Evolutionary conservation across 2,888 invertebrate species (phyloP).

Genomic region (Gandaritis pyraliata): DNA sequence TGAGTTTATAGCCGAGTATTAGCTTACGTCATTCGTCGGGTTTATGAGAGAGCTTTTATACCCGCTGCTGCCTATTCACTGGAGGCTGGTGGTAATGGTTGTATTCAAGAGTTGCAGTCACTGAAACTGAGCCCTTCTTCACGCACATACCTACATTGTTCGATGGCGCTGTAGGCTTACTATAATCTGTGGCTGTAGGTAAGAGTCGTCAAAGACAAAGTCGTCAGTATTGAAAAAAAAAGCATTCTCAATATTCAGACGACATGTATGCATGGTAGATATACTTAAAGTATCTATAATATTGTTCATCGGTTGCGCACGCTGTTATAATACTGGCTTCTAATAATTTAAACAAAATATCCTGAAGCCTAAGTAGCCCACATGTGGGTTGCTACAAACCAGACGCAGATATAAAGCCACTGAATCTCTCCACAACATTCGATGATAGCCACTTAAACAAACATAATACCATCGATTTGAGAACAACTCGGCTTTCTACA

Average conservation of each 20-base stretch:
- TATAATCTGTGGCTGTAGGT: no score
- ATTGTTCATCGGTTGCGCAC: no score
- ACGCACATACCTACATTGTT: no score
- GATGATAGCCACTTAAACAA: conserved; percentile 59
- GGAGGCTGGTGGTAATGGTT: conserved; percentile 2
- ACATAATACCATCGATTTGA: conserved; percentile 61
- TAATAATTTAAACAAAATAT: not conserved
- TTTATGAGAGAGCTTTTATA: conserved; percentile 45
- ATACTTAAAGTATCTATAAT: no score
- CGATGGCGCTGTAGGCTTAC: no score
- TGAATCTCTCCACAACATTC: conserved; percentile 55
- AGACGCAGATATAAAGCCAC: conserved; percentile 46
- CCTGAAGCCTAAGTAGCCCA: conserved; percentile 22
- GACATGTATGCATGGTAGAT: no score
- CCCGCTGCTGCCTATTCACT: conserved; percentile 27
- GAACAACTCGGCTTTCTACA: conserved; percentile 48
- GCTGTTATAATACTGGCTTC: not conserved
- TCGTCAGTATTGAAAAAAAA: no score
- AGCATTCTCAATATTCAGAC: no score
- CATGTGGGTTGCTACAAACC: conserved; percentile 41
- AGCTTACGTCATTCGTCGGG: conserved; percentile 67
- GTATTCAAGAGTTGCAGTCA: not conserved
- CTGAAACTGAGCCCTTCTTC: not conserved
- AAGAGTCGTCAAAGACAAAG: no score
- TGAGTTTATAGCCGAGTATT: conserved; percentile 67